Percentiles rank a stretch among this genome's conserved stretches.
Conservation (phyloP, 1,140 invertebrate genomes). For the Caenorhabditis briggsae region DNA sequence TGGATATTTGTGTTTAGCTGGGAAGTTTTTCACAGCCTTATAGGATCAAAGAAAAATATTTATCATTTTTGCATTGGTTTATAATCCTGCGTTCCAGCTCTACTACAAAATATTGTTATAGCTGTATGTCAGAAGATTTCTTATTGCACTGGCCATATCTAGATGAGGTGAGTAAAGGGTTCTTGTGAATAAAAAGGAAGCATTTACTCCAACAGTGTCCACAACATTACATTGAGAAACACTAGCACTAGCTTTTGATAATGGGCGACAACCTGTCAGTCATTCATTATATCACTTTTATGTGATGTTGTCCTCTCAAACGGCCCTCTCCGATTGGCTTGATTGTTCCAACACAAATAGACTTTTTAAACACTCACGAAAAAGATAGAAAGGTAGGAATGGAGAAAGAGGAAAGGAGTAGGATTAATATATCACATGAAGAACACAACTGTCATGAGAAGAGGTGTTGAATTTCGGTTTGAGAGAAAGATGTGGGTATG, state of each 20-base stretch:
- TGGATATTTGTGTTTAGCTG: not conserved
- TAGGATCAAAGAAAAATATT: too few relatives aligned
- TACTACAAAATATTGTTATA: slow-evolving; percentile 68
- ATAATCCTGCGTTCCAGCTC: slow-evolving; percentile 36
- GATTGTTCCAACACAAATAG: slow-evolving; percentile 15
- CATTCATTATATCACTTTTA: slow-evolving; percentile 54
- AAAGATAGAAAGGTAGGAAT: too few relatives aligned
- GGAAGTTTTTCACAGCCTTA: not conserved
- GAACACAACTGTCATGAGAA: slow-evolving; percentile 46
- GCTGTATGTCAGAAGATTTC: slow-evolving; percentile 75
- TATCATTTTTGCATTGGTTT: not conserved
- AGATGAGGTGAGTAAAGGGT: slow-evolving; percentile 68
- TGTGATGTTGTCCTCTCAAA: not conserved
- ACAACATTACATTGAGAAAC: not conserved
- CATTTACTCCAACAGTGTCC: too few relatives aligned
- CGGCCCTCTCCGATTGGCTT: not conserved
- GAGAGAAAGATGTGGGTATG: slow-evolving; percentile 3
- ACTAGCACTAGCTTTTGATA: not conserved
- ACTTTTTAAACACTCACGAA: not conserved
- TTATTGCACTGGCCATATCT: slow-evolving; percentile 73
- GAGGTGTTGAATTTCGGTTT: slow-evolving; percentile 44
- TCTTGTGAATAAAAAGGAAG: not conserved
- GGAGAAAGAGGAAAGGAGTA: not conserved
- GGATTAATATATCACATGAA: slow-evolving; percentile 42
- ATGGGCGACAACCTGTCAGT: slow-evolving; percentile 42